phyloP scores from a whole-genome alignment of 2,797 vertebrate species.

The Atherinosoma microstoma region DNA sequence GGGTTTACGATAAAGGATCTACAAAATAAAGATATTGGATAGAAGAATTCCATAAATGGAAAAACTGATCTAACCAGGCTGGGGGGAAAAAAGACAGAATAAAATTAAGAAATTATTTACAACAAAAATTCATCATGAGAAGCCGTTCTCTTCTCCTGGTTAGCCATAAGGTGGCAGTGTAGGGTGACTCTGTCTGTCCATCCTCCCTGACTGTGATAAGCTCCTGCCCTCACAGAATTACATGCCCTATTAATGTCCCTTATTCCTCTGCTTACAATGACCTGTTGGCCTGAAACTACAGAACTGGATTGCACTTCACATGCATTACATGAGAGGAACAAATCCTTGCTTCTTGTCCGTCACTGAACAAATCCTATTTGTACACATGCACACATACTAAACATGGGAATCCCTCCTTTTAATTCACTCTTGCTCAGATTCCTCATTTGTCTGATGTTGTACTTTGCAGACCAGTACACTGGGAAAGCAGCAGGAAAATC shows the following conservation, averaged over 20 bases:
- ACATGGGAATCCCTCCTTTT: constrained; percentile 22
- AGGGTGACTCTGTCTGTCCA: constrained; percentile 21
- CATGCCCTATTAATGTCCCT: constrained; percentile 61
- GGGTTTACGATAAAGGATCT: too few relatives aligned
- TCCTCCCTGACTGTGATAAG: constrained; percentile 51
- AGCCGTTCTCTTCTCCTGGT: background rate
- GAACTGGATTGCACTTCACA: constrained; percentile 36
- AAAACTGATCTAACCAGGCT: too few relatives aligned
- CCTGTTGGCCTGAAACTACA: constrained; percentile 52
- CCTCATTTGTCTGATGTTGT: constrained; percentile 32
- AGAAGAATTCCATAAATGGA: too few relatives aligned
- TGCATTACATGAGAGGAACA: constrained; percentile 16
- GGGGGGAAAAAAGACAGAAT: background rate
- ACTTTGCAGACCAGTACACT: constrained; percentile 17
- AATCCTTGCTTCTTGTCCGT: constrained; percentile 22
- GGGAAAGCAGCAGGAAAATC: constrained; percentile 37
- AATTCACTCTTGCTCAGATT: constrained; percentile 31
- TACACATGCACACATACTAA: constrained; percentile 35
- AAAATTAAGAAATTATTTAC: background rate
- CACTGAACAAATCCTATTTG: constrained; percentile 50
- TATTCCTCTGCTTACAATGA: constrained; percentile 41
- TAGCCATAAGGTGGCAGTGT: constrained; percentile 64
- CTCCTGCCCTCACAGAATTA: constrained; percentile 60
- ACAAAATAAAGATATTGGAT: background rate
- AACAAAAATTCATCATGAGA: background rate